Evolutionary conservation across 1,140 invertebrate species (phyloP).

Genomic region (Dolichoris vasculosae): DNA sequence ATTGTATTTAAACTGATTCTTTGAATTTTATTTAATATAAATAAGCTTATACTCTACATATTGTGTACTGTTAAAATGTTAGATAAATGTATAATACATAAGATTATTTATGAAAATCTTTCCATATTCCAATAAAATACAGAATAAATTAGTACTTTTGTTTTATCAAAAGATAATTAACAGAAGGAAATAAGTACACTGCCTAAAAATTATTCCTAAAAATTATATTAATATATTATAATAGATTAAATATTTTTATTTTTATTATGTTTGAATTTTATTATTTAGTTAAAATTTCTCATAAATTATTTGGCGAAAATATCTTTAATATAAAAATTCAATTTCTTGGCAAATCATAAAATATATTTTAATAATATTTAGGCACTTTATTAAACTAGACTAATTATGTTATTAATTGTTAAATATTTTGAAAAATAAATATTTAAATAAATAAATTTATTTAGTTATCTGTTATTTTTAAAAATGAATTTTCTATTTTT

Average conservation of each 20-base stretch:
- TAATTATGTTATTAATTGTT: constrained; percentile 42
- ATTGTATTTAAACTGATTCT: constrained; percentile 46
- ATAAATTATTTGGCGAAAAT: too few species aligned
- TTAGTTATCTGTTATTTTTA: not conserved
- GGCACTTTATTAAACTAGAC: constrained; percentile 27
- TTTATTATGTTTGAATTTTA: constrained; percentile 63
- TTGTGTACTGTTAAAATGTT: constrained; percentile 49
- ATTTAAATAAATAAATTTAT: constrained; percentile 29
- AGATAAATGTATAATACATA: constrained; percentile 41
- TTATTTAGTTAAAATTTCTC: constrained; percentile 41
- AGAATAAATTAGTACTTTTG: constrained; percentile 64
- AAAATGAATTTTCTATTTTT: too few species aligned
- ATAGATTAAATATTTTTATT: constrained; percentile 52
- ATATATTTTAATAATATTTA: constrained; percentile 34
- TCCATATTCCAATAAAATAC: constrained; percentile 54
- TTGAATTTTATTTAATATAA: constrained; percentile 55
- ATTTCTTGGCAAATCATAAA: too few species aligned
- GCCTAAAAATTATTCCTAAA: constrained; percentile 62
- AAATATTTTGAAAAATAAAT: constrained; percentile 47
- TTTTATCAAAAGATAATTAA: constrained; percentile 61
- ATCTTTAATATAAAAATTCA: too few species aligned
- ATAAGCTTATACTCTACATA: constrained; percentile 52
- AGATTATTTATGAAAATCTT: constrained; percentile 51
- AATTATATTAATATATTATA: constrained; percentile 57
- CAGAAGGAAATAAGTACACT: constrained; percentile 63